A percentile compares a stretch with the other conserved stretches of the same genome.
Conservation (phyloP, 2,888 invertebrate genomes). For the Epiblema foenella region DNA sequence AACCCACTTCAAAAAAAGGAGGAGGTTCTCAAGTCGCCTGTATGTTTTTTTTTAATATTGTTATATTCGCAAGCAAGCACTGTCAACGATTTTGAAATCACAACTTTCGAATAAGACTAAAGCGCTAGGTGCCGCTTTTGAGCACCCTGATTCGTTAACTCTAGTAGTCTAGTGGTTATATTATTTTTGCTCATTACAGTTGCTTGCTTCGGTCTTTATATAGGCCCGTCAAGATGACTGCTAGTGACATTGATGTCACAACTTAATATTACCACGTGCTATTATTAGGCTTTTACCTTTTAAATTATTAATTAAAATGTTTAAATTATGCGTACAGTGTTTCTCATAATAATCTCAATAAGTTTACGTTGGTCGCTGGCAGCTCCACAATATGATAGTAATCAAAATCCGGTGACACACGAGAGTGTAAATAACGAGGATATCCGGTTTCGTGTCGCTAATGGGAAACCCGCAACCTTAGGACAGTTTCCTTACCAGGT, state of each 20-base stretch:
- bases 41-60: too few relatives aligned
- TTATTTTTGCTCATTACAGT: too few relatives aligned
- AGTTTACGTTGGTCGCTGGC: neutral
- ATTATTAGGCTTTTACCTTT: neutral
- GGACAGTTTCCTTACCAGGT: slow-evolving; percentile 72
- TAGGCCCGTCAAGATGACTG: neutral
- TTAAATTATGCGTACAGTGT: neutral
- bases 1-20: too few relatives aligned
- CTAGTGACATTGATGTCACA: neutral
- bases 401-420: neutral
- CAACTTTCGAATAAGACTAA: too few relatives aligned
- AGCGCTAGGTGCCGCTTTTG: too few relatives aligned
- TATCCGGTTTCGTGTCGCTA: slow-evolving; percentile 54
- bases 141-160: too few relatives aligned
- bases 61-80: too few relatives aligned
- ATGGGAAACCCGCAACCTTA: slow-evolving; percentile 58
- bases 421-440: slow-evolving; percentile 13
- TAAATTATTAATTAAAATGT: neutral
- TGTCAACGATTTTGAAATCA: too few relatives aligned
- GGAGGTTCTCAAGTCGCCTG: too few relatives aligned
- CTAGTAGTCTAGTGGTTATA: too few relatives aligned
- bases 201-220: neutral
- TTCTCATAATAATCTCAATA: neutral
- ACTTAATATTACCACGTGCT: neutral
- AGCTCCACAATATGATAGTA: neutral